Evolutionary conservation across 2,888 invertebrate genomes (phyloP), one percentile per base, ranked within the genome.

Genomic region (Agapostemon virescens): DNA sequence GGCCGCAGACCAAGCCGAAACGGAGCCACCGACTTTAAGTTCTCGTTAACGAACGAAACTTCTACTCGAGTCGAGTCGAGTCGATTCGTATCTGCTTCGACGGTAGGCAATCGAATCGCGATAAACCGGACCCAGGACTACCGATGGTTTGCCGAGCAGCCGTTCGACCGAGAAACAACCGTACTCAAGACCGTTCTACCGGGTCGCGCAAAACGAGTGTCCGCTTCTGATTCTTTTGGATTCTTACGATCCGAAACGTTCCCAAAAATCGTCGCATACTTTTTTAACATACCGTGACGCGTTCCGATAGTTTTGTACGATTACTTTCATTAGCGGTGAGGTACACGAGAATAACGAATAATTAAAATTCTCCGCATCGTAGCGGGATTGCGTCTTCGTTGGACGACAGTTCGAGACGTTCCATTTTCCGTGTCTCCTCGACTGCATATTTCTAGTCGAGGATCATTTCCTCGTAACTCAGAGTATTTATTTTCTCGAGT

Each of bases 41-140:
- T 30, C 67, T n/a, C 26, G 69, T 72, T 85, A 81, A 84, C 77
- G 69, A 77, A 82, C 68, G 42, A 75, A 73, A 78, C 61, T 84
- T 78, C 23, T 42, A 49, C 61, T n/a, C 23, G 9, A n/a, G 6
- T n/a, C 30, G 17, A 2, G 26, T 15, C 26, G 15, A 26, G 49
- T 11, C 26, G 58, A 17, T 30, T 30, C 58, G 58, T 30, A 61
- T 30, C 30, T 30, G 58, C 20, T 20, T 9, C 58, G 58, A 17
- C 74, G 84, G 78, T 78, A 69, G 74, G 68, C 82, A 82, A 87
- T 84, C 79, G 80, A 82, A 84, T 82, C 68, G 82, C 67, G 81
- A 84, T 77, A 77, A 80, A 85, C 58, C 61, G 77, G 76, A 74
- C n/a, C 69, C 40, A 36, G 66, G 58, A 38, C 64, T 64, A 33